Base-by-base conservation (phyloP, 2,888 invertebrate genomes). In the Magallana nippona region DNA sequence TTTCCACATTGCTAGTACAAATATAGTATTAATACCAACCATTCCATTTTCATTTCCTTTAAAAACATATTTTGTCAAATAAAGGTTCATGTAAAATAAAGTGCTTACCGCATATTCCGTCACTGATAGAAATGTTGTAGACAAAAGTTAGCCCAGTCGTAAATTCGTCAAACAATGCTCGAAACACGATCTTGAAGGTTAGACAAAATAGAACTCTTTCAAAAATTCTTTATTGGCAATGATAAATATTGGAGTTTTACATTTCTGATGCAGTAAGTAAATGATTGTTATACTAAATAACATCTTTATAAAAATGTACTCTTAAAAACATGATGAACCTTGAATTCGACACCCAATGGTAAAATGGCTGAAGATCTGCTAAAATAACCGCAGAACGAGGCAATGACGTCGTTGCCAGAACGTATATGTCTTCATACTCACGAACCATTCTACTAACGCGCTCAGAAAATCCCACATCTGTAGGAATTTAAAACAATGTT, bases 71-170 rank as follows among this genome's bases (percentile, higher is more conserved):
- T n/a, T n/a, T n/a, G n/a, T n/a, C n/a, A n/a, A n/a, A n/a, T n/a
- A n/a, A n/a, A n/a, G n/a, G n/a, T n/a, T n/a, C n/a, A n/a, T n/a
- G n/a, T n/a, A n/a, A n/a, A n/a, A n/a, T n/a, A n/a, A n/a, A 32
- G 10, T 44, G 5, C 60, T 60, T 60, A 60, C 60, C n/a, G 2
- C 60, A 60, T 17, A 60, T 10, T n/a, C 60, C 60, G 60, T 60
- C 60, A 60, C 60, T 60, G 60, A 60, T 60, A 60, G 60, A n/a
- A 60, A 60, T 60, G 60, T 60, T 60, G 60, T 17, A 5, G 60
- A 60, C 60, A 17, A 60, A n/a, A 8, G n/a, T 60, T 60, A 60
- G 60, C 8, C 60, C 60, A 60, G 60, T 60, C n/a, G 3, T n/a
- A n/a, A n/a, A 17, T 8, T 60, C 44, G n/a, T 13, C 15, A 77